Evolutionary conservation across 2,113 vertebrate genomes (phyloP), one percentile per base, ranked within the genome.

Genomic region (Spea bombifrons): DNA sequence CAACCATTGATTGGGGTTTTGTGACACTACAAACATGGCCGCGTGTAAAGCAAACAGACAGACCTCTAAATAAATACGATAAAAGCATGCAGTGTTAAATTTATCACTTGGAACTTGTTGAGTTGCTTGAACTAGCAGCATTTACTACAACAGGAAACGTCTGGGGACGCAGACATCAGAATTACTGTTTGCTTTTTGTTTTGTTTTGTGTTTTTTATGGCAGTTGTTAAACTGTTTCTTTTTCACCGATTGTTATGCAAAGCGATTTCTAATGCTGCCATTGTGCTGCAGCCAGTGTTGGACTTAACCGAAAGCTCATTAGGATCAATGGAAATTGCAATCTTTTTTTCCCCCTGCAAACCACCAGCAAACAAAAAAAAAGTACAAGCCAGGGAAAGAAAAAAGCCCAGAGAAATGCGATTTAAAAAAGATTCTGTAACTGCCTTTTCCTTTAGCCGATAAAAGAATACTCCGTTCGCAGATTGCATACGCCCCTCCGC

Each of bases 301-400:
- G 87, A 88, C 88, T 90, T 88, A 87, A 89, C 86, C 86, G 84
- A 90, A 90, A 88, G 86, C 85, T 91, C 87, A 92, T 90, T 90
- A 92, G 86, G 67, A 85, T 88, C 87, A 83, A 89, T 71, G 85
- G 85, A 79, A 85, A 87, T 86, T 85, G 84, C 57, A 88, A 52
- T 5, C 63, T 30, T 57, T 69, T 89, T 87, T 81, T 66, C 84
- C 84, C 30, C 73, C 83, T 78, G 86, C 66, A 82, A 89, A 88
- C 53, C 87, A 90, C 86, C 80, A 85, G 73, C 86, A 89, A 90
- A 92, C 78, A 86, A 88, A 88, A 87, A 80, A 61, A 79, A 63
- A 55, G 3, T 12, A 68, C n/a, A 76, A 76, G 55, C 15, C 55
- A 59, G 12, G 82, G 82, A 66, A 53, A 64, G 13, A 5, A 82